Evolutionary conservation across 2,113 vertebrate species (phyloP).

Genomic region (Syngnathus scovelli): DNA sequence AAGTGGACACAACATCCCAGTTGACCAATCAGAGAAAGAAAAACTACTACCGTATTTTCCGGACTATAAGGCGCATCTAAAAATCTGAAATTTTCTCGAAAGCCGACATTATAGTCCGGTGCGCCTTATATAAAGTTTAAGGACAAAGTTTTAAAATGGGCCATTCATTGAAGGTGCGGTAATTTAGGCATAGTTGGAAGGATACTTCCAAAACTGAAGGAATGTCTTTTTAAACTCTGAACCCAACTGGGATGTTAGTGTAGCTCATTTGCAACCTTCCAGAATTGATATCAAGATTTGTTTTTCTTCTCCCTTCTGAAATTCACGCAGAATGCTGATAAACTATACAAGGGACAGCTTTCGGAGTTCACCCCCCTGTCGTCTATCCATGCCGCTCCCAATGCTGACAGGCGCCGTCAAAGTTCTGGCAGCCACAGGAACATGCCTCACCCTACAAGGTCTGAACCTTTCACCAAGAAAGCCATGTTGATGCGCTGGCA

Average conservation of each 20-base stretch:
- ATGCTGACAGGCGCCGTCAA: conserved; percentile 52
- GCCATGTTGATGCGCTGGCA: conserved; percentile 74
- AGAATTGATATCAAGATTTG: too few relatives aligned
- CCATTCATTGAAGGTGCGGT: too few relatives aligned
- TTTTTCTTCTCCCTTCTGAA: not conserved
- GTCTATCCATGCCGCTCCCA: conserved; percentile 68
- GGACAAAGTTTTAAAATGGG: too few relatives aligned
- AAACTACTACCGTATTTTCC: too few relatives aligned
- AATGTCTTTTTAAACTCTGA: not conserved
- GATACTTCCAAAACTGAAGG: not conserved
- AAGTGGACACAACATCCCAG: conserved; percentile 15
- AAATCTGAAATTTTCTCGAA: too few relatives aligned
- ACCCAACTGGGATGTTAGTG: conserved; percentile 29
- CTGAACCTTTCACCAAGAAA: conserved; percentile 74
- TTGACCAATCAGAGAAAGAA: conserved; percentile 18
- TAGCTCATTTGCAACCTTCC: not conserved
- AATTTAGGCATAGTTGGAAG: not conserved
- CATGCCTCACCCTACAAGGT: conserved; percentile 67
- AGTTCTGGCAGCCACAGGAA: conserved; percentile 61
- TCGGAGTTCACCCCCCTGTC: conserved; percentile 80
- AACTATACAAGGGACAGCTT: conserved; percentile 71
- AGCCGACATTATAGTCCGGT: too few relatives aligned
- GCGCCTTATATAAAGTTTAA: too few relatives aligned
- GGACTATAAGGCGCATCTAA: too few relatives aligned
- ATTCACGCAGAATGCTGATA: conserved; percentile 70